Evolutionary conservation across 2,113 vertebrate genomes (phyloP).

Genomic region (Malurus melanocephalus): DNA sequence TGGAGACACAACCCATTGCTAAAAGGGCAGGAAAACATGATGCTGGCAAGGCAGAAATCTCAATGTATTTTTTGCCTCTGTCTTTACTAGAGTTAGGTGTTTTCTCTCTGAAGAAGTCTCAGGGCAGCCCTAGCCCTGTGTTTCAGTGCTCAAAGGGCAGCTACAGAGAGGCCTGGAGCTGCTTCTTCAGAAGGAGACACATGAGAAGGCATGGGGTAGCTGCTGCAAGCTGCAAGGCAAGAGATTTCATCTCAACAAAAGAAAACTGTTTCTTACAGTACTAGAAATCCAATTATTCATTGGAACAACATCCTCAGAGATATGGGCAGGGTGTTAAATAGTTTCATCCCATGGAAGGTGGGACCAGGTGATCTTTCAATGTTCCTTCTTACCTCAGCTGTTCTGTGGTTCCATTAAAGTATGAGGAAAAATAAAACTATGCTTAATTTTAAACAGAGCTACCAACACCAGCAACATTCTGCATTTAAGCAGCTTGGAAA

Average conservation of each 20-base stretch:
- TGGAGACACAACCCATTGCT: not conserved
- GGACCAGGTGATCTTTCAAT: not conserved
- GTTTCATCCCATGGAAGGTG: not conserved
- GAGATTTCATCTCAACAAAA: too few relatives aligned
- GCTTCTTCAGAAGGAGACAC: too few relatives aligned
- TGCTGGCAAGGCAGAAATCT: not conserved
- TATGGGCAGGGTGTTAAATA: not conserved
- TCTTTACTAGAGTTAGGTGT: not conserved
- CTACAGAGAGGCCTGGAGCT: too few relatives aligned
- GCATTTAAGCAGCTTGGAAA: not conserved
- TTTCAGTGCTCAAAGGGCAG: too few relatives aligned
- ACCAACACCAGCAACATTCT: not conserved
- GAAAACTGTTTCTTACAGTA: too few relatives aligned
- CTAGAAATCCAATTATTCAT: too few relatives aligned
- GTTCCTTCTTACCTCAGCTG: not conserved
- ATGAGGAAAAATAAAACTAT: not conserved
- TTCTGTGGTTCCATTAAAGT: not conserved
- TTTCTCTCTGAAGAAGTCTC: not conserved
- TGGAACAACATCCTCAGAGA: too few relatives aligned
- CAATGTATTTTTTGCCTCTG: not conserved
- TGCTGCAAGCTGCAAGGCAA: too few relatives aligned
- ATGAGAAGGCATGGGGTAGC: too few relatives aligned
- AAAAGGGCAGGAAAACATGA: not conserved
- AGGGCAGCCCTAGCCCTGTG: rapidly evolving
- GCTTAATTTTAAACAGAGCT: not conserved